Percentiles rank a stretch among this genome's conserved stretches.
phyloP scores from a whole-genome alignment of 2,113 vertebrate genomes.

The Mixornis gularis region DNA sequence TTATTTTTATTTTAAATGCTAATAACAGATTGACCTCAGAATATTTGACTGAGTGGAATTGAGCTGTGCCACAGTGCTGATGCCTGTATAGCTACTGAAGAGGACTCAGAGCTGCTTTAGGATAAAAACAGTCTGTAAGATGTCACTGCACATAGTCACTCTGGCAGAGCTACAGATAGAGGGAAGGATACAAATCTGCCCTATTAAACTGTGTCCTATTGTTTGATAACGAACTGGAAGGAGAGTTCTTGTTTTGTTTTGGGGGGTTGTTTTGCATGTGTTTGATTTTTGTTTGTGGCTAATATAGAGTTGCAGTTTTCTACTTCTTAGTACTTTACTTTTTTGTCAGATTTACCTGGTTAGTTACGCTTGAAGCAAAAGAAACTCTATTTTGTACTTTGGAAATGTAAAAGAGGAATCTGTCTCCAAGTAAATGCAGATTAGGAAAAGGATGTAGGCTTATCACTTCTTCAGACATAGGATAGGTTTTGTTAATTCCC shows the following conservation, averaged over 20 bases:
- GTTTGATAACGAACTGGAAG: neutral
- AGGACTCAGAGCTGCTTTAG: neutral
- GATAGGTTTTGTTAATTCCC: neutral
- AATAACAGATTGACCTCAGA: neutral
- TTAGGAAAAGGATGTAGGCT: neutral
- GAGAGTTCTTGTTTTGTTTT: neutral
- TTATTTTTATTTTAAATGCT: neutral
- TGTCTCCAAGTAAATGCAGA: neutral
- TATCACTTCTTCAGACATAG: neutral
- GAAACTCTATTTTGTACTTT: neutral
- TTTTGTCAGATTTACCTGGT: neutral
- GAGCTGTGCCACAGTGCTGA: neutral
- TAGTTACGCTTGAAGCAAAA: neutral
- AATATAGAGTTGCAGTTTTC: neutral
- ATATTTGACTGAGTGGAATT: neutral
- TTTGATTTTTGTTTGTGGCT: neutral
- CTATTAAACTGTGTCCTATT: neutral
- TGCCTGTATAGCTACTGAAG: neutral
- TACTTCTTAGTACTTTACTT: neutral
- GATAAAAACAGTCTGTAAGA: neutral
- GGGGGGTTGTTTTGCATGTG: accelerated
- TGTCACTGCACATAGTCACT: neutral
- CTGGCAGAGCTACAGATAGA: neutral
- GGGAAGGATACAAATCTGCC: neutral
- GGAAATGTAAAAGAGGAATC: neutral